phyloP scores from a whole-genome alignment of 1,140 invertebrate species.

The Leptinotarsa defecta region DNA sequence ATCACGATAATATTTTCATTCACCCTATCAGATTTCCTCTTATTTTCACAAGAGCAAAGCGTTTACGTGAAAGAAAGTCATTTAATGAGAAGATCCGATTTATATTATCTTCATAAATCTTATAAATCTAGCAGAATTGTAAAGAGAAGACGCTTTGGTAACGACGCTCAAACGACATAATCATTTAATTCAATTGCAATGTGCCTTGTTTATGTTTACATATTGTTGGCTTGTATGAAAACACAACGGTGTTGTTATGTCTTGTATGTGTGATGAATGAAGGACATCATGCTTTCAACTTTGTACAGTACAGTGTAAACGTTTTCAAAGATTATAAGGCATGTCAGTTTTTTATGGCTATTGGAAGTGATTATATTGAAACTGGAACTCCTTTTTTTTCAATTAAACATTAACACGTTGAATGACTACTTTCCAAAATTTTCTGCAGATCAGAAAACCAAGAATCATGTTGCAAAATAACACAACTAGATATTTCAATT shows the following conservation, averaged over 20 bases:
- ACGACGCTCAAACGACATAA: slow-evolving; percentile 41
- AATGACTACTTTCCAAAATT: no score
- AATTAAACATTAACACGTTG: no score
- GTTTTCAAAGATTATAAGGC: no score
- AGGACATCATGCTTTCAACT: no score
- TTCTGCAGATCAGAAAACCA: no score
- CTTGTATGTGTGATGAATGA: neutral
- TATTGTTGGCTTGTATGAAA: slow-evolving; percentile 26
- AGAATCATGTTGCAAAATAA: no score
- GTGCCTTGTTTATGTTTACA: slow-evolving; percentile 44
- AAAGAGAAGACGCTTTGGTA: slow-evolving; percentile 32
- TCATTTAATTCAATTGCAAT: slow-evolving; percentile 46
- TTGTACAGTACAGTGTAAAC: no score
- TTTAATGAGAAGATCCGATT: slow-evolving; percentile 35
- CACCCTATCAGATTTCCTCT: neutral
- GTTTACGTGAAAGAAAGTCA: slow-evolving; percentile 1
- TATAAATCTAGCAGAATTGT: slow-evolving; percentile 40
- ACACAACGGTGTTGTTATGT: slow-evolving; percentile 24
- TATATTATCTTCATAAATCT: slow-evolving; percentile 39
- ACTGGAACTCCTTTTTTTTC: no score
- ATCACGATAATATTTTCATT: neutral
- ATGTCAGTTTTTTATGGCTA: no score
- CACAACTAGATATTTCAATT: no score
- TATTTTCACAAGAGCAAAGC: neutral
- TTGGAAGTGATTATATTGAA: no score